A percentile compares a stretch with the other conserved stretches of the same genome.
These are phyloP conservation scores for Mionectes olivaceus DNA, from an alignment of 2,797 vertebrate genomes.

Conservation along the genomic window DNA sequence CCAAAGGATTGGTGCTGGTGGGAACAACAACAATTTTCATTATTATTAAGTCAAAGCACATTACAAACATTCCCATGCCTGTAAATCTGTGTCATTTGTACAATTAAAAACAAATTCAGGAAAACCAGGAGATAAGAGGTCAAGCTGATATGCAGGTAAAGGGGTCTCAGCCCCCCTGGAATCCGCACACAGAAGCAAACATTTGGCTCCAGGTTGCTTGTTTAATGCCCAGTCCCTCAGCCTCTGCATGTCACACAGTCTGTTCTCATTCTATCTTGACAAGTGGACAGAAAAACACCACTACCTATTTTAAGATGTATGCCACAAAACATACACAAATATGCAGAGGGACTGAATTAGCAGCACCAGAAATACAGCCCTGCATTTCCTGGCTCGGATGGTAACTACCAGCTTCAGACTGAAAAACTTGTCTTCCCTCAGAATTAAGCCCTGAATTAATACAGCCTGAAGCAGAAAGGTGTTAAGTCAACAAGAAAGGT, in stretches of 20 bases:
- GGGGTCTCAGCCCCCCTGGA: neutral
- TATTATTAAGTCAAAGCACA: neutral
- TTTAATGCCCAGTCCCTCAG: neutral
- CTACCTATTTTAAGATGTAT: neutral
- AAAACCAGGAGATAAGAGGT: neutral
- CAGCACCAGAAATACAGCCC: neutral
- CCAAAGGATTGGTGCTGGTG: too few relatives aligned
- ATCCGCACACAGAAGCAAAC: neutral
- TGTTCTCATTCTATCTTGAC: neutral
- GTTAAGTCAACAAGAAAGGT: fast-evolving
- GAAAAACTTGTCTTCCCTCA: neutral
- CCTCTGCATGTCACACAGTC: neutral
- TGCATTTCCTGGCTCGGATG: neutral
- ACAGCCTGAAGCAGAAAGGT: neutral
- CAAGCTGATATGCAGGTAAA: fast-evolving
- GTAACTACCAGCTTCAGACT: neutral
- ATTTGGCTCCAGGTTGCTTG: neutral
- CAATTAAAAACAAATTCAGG: neutral
- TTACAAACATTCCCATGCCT: neutral
- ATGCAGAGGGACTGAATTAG: neutral
- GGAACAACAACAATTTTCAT: neutral
- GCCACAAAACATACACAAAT: neutral
- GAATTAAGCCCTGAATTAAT: neutral
- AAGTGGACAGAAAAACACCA: neutral
- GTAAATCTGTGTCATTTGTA: neutral